A percentile compares a stretch with the other conserved stretches of the same genome.
Evolutionary conservation across 2,113 vertebrate species (phyloP).

Genomic region (Sapayoa aenigma): DNA sequence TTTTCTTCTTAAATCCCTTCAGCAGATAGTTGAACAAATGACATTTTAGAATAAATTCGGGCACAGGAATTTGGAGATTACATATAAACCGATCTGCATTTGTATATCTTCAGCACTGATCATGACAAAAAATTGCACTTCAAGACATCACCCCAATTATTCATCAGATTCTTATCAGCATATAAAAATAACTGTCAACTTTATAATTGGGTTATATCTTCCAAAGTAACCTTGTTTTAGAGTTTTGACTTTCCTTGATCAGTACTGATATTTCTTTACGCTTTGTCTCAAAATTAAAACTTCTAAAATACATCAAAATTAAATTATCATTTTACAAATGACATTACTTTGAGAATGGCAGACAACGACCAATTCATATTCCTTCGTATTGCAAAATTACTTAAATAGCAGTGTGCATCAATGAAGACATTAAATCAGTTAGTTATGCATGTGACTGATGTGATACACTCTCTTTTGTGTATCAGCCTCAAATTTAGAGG

Average conservation of each 20-base stretch:
- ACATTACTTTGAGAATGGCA: background rate
- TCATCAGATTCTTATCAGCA: background rate
- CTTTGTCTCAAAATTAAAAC: background rate
- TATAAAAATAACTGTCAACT: background rate
- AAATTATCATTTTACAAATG: background rate
- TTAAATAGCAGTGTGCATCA: background rate
- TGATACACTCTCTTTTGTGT: too few relatives aligned
- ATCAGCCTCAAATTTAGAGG: background rate
- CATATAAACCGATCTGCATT: background rate
- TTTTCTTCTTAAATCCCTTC: background rate
- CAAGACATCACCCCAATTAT: background rate
- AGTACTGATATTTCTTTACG: background rate
- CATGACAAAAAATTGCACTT: background rate
- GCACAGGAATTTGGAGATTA: background rate
- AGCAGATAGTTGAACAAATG: background rate
- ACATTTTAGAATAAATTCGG: background rate
- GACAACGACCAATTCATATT: background rate
- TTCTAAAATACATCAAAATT: background rate
- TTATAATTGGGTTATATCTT: background rate
- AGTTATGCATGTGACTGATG: background rate
- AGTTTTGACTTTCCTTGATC: background rate
- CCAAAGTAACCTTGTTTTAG: background rate
- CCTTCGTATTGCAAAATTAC: background rate
- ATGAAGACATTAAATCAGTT: background rate
- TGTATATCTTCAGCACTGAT: background rate